Conservation (phyloP, 2,797 vertebrate genomes). For the Myiotriccus ornatus region DNA sequence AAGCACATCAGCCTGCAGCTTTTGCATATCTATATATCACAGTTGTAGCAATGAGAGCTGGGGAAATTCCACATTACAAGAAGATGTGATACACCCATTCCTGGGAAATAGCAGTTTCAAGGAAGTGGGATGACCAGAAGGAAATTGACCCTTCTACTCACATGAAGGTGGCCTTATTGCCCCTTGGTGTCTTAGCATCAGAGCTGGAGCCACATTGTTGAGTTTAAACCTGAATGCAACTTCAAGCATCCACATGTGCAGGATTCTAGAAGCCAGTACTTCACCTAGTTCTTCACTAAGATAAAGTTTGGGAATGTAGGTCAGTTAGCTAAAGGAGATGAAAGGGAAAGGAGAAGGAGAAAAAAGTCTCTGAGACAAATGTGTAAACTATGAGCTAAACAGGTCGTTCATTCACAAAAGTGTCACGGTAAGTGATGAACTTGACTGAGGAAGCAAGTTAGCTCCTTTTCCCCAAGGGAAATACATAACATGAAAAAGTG, state of each 20-base stretch:
- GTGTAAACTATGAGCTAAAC: neutral
- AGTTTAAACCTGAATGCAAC: neutral
- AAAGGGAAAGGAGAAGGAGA: neutral
- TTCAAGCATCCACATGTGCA: fast-evolving
- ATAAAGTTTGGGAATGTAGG: neutral
- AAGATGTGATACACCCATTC: neutral
- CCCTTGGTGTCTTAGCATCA: neutral
- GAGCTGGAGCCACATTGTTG: neutral
- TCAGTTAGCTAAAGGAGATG: neutral
- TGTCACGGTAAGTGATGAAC: neutral
- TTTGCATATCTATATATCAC: neutral
- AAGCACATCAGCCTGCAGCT: neutral
- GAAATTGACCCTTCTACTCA: neutral
- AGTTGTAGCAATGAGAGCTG: neutral
- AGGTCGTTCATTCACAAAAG: neutral
- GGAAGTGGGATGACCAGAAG: neutral
- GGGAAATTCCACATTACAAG: neutral
- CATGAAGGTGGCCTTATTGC: neutral
- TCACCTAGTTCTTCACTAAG: neutral
- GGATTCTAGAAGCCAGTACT: neutral
- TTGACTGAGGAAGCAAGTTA: neutral
- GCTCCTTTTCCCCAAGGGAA: neutral
- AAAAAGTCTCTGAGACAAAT: neutral
- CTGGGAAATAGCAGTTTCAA: neutral
- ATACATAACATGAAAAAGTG: neutral